Base-by-base conservation (phyloP, 2,888 invertebrate species). In the Eupithecia exiguata region DNA sequence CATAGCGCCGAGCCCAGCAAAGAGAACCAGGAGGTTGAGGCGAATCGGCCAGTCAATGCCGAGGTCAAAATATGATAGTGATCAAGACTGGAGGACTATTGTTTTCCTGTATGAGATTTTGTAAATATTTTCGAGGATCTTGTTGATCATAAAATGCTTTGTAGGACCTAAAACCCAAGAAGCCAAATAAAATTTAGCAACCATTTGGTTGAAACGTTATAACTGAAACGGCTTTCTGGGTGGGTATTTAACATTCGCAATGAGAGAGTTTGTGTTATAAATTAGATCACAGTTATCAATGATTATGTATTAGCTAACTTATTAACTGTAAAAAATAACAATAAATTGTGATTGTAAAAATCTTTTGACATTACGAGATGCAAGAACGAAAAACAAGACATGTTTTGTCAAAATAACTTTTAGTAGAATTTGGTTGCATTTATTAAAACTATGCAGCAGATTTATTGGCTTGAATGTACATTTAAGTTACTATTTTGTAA, bases 1-100 rank as follows among this genome's bases (percentile, higher is more conserved):
- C 95, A 95, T 76, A 90, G 84, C 0, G 86, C 90, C 75, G 92
- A 94, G 72, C 84, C 90, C 0, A 87, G 78, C 75, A 91, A 91
- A 18, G 73, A 72, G 43, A 71, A 88, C 46, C 84, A 85, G 70
- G 90, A 91, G 72, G 84, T 88, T 0, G 92, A 91, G 74, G 80
- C 88, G 2, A 82, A 84, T 78, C 79, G 84, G 63, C 88, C 91
- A 10, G 89, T 89, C 73, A 92, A 89, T 76, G 92, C 89, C 46
- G 93, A 93, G 83, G 84, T 89, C 68, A 92, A 92, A 83, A 80
- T 71, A n/a, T 78, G 77, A 79, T 78, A 30, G 36, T 62, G 36
- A 80, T 78, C 74, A 72, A 71, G 62, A 35, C 35, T 71, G 70
- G 78, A 79, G 77, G 76, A 1, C 76, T 80, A 76, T 62, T 73